Conservation (phyloP, 2,113 vertebrate genomes). For the Sceloporus tristichus region DNA sequence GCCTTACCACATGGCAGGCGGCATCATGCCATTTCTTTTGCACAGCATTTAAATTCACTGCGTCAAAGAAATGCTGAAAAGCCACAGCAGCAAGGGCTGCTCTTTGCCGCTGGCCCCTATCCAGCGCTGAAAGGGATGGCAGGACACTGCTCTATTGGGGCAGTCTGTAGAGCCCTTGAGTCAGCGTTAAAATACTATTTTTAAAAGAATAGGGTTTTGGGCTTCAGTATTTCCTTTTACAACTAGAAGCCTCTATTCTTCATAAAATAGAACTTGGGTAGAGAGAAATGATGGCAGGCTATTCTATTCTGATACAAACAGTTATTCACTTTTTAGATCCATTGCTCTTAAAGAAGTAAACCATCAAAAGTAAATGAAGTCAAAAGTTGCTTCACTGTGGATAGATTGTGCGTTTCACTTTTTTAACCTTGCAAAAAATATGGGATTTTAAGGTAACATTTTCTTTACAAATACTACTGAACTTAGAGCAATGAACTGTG, state of each 20-base stretch:
- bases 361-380: neutral
- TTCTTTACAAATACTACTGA: slow-evolving; percentile 35
- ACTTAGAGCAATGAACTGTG: slow-evolving; percentile 38
- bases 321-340: neutral
- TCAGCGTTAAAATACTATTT: neutral
- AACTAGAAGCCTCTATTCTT: neutral
- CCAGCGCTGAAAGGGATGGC: too few relatives aligned
- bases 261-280: neutral
- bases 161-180: neutral
- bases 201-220: neutral
- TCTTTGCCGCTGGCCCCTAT: too few relatives aligned
- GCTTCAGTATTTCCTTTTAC: neutral
- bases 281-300: neutral
- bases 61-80: too few relatives aligned
- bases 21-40: too few relatives aligned
- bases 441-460: slow-evolving; percentile 1
- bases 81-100: too few relatives aligned
- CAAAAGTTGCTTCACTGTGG: neutral
- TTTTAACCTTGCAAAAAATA: neutral
- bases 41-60: too few relatives aligned
- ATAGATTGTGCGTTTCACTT: neutral
- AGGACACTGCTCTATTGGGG: too few relatives aligned
- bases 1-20: too few relatives aligned
- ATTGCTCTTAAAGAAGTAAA: neutral
- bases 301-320: neutral